Evolutionary conservation across 2,888 invertebrate species (phyloP).

Genomic region (Caenorhabditis sulstoni): DNA sequence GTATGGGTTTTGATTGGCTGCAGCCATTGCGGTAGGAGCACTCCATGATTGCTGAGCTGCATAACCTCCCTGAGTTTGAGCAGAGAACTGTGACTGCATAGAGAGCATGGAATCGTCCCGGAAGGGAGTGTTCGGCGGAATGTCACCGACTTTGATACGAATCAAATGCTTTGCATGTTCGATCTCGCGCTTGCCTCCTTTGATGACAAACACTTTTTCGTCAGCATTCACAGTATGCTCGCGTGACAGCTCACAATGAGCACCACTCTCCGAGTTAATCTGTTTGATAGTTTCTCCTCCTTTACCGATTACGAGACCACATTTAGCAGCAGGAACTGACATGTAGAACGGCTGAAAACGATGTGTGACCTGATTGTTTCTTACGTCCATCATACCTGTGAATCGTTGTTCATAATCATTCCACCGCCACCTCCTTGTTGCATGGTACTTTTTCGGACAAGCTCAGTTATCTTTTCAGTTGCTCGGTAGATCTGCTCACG

Average conservation of each 20-base stretch:
- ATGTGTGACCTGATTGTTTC: too few relatives aligned
- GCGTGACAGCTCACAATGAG: slow-evolving; percentile 96
- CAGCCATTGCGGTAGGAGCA: slow-evolving; percentile 11
- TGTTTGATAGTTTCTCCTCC: slow-evolving; percentile 97
- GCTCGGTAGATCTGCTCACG: slow-evolving; percentile 84
- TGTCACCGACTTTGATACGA: slow-evolving; percentile 87
- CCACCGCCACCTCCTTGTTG: slow-evolving; percentile 33
- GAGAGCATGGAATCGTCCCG: slow-evolving; percentile 56
- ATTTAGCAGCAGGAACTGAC: slow-evolving; percentile 92
- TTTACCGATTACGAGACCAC: slow-evolving; percentile 96
- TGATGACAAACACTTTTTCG: slow-evolving; percentile 93
- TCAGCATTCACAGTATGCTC: slow-evolving; percentile 87
- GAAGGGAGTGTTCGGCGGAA: slow-evolving; percentile 79
- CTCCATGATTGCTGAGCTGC: slow-evolving; percentile 32
- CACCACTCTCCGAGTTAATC: slow-evolving; percentile 87
- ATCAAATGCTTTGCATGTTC: slow-evolving; percentile 96
- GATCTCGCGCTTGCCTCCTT: slow-evolving; percentile 93
- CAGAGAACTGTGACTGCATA: slow-evolving; percentile 11
- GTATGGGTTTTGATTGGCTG: slow-evolving; percentile 23
- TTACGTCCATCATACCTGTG: too few relatives aligned
- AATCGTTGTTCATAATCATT: slow-evolving; percentile 10
- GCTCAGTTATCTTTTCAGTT: slow-evolving; percentile 75
- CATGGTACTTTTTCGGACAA: slow-evolving; percentile 68
- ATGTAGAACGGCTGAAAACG: slow-evolving; percentile 72
- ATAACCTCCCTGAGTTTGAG: slow-evolving; percentile 9